Evolutionary conservation across 2,797 vertebrate genomes (phyloP), one percentile per base, ranked within the genome.

Genomic region (Champsocephalus gunnari): DNA sequence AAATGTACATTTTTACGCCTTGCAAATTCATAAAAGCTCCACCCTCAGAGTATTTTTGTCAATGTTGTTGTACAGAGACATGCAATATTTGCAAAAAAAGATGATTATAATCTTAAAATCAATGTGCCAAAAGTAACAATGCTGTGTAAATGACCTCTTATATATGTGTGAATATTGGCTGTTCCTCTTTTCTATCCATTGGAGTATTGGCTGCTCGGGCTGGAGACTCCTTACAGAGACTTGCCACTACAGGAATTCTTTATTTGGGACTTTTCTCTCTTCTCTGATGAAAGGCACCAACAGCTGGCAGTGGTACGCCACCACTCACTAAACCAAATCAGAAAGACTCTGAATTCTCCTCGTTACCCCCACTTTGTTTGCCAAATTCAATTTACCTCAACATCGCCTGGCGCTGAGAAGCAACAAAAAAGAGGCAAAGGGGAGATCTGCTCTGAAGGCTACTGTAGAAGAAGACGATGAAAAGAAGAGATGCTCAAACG

Each of bases 351-450:
- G 92, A 94, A 95, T 95, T 93, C 75, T 94, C 82, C 85, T 94
- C 88, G 92, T 89, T 92, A 84, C 64, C 88, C 82, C 94, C 94
- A 94, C 87, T 95, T 96, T 93, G 93, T 94, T 97, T 98, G 96
- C 97, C 97, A 98, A 97, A 98, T 96, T 95, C 95, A 95, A 95
- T 96, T 98, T 97, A 98, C 97, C 96, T 99, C 96, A 97, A 96
- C 94, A 96, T 96, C 92, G 93, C 91, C 92, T 95, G 94, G 93
- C 94, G 95, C 94, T 95, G 95, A 95, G 95, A 96, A 95, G 93
- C 95, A 94, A 94, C 93, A 95, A 85, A 89, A 90, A 78, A 89
- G 84, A 93, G 83, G 81, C 80, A 87, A 92, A 89, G 88, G 79
- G 87, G 85, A 90, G 91, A 91, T 87, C 77, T 83, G 80, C 87